A percentile compares a stretch with the other conserved stretches of the same genome.
phyloP scores from a whole-genome alignment of 1,140 invertebrate genomes.

The Scaptomyza montana region DNA sequence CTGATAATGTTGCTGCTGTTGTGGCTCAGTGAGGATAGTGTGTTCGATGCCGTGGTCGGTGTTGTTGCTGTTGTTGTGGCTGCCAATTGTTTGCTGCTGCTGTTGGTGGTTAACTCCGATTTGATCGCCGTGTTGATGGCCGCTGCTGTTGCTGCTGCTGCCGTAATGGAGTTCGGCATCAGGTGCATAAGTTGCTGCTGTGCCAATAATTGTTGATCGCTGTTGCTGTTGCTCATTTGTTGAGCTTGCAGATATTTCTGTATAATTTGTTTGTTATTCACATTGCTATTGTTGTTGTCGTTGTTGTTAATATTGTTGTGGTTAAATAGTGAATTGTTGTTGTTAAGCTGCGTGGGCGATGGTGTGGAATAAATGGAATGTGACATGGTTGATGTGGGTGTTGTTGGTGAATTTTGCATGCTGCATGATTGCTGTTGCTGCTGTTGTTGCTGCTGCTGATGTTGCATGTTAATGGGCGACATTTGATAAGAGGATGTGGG shows the following conservation, averaged over 20 bases:
- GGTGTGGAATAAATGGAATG: conserved; percentile 68
- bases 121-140: conserved; percentile 60
- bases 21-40: conserved; percentile 69
- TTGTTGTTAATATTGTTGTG: conserved; percentile 57
- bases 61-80: conserved; percentile 56
- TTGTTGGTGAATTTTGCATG: conserved; percentile 67
- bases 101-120: conserved; percentile 51
- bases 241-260: conserved; percentile 80
- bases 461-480: conserved; percentile 72
- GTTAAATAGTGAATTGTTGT: conserved; percentile 65
- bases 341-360: conserved; percentile 68
- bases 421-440: conserved; percentile 64
- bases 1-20: conserved; percentile 65
- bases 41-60: conserved; percentile 74
- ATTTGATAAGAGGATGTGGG: conserved; percentile 65
- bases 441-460: conserved; percentile 47
- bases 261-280: conserved; percentile 74
- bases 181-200: conserved; percentile 56
- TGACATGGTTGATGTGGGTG: conserved; percentile 55
- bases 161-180: conserved; percentile 64
- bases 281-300: conserved; percentile 58
- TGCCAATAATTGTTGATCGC: conserved; percentile 59
- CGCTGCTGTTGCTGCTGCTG: conserved; percentile 58
- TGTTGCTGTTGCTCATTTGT: conserved; percentile 61
- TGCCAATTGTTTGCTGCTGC: conserved; percentile 32